phyloP scores from a whole-genome alignment of 2,113 vertebrate species.

The Herpetotheres cachinnans region DNA sequence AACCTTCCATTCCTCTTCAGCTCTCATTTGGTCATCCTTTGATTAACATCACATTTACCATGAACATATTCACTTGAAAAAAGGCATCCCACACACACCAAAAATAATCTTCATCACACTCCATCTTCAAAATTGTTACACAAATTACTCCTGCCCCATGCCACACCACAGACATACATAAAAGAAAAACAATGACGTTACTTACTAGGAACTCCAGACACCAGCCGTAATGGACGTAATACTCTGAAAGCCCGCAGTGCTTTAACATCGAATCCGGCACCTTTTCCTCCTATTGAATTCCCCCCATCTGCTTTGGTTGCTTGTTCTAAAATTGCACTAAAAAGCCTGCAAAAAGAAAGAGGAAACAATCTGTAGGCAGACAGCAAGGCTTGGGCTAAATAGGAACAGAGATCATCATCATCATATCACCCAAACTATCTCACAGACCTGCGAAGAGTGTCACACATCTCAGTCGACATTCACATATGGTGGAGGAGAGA shows the following conservation, averaged over 20 bases:
- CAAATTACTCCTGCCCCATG: not conserved
- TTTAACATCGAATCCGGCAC: slow-evolving; percentile 96
- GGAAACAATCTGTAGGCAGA: slow-evolving; percentile 46
- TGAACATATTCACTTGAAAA: not conserved
- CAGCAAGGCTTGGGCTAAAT: not conserved
- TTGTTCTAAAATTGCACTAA: slow-evolving; percentile 99
- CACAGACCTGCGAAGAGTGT: slow-evolving; percentile 5
- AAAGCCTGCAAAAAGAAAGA: slow-evolving; percentile 83
- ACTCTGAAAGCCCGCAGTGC: slow-evolving; percentile 96
- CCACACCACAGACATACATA: not conserved
- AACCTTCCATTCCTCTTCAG: not conserved
- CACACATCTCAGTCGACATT: not conserved
- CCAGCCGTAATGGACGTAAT: slow-evolving; percentile 90
- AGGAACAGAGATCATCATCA: slow-evolving; percentile 19
- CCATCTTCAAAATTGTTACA: not conserved
- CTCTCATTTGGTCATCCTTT: not conserved
- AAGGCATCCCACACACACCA: not conserved
- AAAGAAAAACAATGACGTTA: not conserved
- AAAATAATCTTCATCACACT: not conserved
- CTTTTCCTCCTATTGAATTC: slow-evolving; percentile 94
- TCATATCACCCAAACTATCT: not conserved
- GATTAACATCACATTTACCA: not conserved
- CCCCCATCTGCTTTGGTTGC: slow-evolving; percentile 94
- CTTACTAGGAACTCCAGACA: slow-evolving; percentile 99
- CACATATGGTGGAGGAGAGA: slow-evolving; percentile 18